Percentiles rank a stretch among this genome's conserved stretches.
These are phyloP conservation scores for Gorsachius magnificus DNA, from an alignment of 2,797 vertebrate species.

Conservation along the genomic window DNA sequence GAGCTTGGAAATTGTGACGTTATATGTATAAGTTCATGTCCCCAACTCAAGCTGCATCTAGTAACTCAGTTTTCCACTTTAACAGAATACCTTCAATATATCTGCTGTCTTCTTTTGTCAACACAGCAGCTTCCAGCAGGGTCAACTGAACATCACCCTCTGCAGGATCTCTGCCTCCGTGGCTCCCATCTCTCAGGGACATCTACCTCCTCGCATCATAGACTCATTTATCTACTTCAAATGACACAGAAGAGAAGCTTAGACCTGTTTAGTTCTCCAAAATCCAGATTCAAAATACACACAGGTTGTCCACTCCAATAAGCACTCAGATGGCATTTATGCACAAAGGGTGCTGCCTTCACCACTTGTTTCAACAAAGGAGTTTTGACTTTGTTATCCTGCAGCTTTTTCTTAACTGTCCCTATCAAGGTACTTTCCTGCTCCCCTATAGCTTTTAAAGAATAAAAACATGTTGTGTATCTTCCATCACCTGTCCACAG, in stretches of 20 bases:
- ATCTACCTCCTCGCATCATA: not conserved
- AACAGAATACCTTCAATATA: not conserved
- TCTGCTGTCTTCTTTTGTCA: not conserved
- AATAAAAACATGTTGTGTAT: not conserved
- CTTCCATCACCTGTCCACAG: not conserved
- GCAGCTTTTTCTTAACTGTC: not conserved
- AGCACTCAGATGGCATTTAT: not conserved
- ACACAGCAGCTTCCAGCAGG: not conserved
- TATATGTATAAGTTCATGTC: not conserved
- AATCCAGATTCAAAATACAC: not conserved
- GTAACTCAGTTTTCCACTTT: not conserved
- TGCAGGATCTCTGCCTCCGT: not conserved
- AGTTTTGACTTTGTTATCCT: not conserved
- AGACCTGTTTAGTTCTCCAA: not conserved
- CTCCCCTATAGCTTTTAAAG: not conserved
- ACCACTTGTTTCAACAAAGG: not conserved
- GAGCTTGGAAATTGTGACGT: not conserved
- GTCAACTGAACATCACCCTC: not conserved
- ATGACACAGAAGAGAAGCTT: not conserved
- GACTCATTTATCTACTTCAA: not conserved
- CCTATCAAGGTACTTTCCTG: not conserved
- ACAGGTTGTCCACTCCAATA: not conserved
- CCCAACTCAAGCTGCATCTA: not conserved
- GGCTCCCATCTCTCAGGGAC: not conserved
- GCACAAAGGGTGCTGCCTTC: not conserved